Evolutionary conservation across 2,113 vertebrate species (phyloP), one percentile per base, ranked within the genome.

Genomic region (Nibea albiflora): DNA sequence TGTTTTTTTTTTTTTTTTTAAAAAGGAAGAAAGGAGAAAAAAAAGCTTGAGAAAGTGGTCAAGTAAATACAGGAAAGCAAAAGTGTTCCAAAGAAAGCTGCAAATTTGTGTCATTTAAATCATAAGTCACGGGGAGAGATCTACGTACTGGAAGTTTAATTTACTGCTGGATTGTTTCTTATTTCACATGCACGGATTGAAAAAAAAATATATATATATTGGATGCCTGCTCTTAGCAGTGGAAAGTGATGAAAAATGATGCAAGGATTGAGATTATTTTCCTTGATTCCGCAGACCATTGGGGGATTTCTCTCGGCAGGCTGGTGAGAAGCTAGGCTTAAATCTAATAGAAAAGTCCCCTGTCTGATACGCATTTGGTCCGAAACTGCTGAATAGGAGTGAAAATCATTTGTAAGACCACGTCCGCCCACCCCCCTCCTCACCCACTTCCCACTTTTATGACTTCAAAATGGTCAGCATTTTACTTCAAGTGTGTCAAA

Each of bases 401-500:
- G 78, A 80, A 90, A 88, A 87, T 80, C 83, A 90, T 92, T 88
- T 87, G 88, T 87, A 77, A 90, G 77, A 70, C 78, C 70, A 63
- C 16, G 60, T 86, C 72, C 84, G 70, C 47, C 24, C 0, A 5
- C 31, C 47, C 24, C 0, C 31, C 31, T 5, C 31, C 68, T 90
- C 82, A 3, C 53, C 70, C 78, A 53, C 74, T 83, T 90, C 78
- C 76, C 76, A 73, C 67, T 92, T 93, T 85, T 73, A 92, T 83
- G 81, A 90, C 90, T 93, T 87, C 70, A 82, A 92, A 91, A 90
- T 72, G 90, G 88, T 94, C 90, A 93, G 93, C 93, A 68, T 86
- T 94, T 92, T 90, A 85, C 83, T 89, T 94, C 89, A 84, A 92
- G 88, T 89, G 88, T 90, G 89, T 91, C 91, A 88, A 88, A 91